Base-by-base conservation (phyloP, 2,113 vertebrate genomes). In the Cinclus cinclus region DNA sequence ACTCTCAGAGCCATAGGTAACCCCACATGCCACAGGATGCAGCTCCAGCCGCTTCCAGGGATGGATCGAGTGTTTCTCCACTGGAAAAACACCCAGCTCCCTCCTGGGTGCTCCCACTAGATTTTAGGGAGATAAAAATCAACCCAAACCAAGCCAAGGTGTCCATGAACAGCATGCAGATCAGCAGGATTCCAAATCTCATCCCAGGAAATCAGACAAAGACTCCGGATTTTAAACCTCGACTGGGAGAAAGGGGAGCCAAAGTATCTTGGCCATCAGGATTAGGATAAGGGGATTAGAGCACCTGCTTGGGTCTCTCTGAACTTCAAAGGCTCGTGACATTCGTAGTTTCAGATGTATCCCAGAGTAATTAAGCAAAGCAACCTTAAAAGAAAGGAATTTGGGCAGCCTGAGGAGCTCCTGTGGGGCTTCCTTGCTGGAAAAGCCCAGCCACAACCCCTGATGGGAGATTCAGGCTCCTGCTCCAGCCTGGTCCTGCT, bases 251-350 rank as follows among this genome's bases (percentile, higher is more conserved):
- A 95, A 93, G 82, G 79, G 73, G 73, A 78, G 90, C 39, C 80
- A 52, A 12, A 0, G 0, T 67, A 90, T 92, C 94, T 73, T 80
- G 83, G 87, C 58, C 83, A 95, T 92, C 89, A 67, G 96, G 88
- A 95, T 96, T 89, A 95, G 78, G 55, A 55, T 74, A 84, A 96
- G 92, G 96, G 90, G 96, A 96, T 97, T 96, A 94, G 10, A 0
- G 67, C 92, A 91, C 91, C 95, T 93, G 91, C 88, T 89, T 5
- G 35, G 76, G 90, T 13, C 91, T 77, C 92, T 87, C 94, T 93
- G 92, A 80, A 93, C 92, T 93, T 97, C 93, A 96, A 95, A 97
- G 96, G 65, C 90, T 92, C 6, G 0, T 47, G 83, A 76, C 68
- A 53, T 56, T 76, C 39, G 1, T 60, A 91, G 84, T 86, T 93